These are phyloP conservation scores for Bufo gargarizans DNA, from an alignment of 2,113 vertebrate species.

Conservation along the genomic window DNA sequence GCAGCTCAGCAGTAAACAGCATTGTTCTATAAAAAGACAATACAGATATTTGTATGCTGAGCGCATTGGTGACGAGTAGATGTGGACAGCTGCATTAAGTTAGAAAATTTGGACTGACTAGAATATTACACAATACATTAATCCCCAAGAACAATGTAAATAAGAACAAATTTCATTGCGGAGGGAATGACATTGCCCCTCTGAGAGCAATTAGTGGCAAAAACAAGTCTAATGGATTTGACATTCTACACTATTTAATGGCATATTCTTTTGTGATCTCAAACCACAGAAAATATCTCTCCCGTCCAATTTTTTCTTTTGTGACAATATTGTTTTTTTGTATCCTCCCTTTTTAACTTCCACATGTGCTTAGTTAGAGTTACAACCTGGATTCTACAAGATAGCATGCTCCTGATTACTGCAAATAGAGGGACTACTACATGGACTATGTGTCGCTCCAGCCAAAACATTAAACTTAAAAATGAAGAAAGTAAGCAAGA, in stretches of 20 bases:
- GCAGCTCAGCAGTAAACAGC: background rate
- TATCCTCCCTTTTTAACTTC: too few relatives aligned
- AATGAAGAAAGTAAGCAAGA: too few relatives aligned
- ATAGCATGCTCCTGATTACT: too few relatives aligned
- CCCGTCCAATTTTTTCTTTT: background rate
- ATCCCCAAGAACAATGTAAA: background rate
- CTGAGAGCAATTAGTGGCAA: background rate
- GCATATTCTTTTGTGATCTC: background rate
- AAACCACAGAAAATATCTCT: background rate
- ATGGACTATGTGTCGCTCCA: too few relatives aligned
- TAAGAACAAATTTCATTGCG: background rate
- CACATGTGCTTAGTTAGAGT: too few relatives aligned
- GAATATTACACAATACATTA: slow-evolving; percentile 8
- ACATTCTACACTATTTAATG: background rate
- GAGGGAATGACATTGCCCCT: background rate
- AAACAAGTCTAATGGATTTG: background rate
- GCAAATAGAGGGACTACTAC: too few relatives aligned
- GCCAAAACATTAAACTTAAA: too few relatives aligned
- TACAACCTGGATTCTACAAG: too few relatives aligned
- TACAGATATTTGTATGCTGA: background rate
- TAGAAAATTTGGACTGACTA: slow-evolving; percentile 16
- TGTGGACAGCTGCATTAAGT: background rate
- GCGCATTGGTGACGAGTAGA: background rate
- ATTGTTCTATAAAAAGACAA: background rate
- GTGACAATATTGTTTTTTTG: too few relatives aligned